Evolutionary conservation across 2,113 vertebrate genomes (phyloP), one percentile per base, ranked within the genome.

Genomic region (Procavia capensis): DNA sequence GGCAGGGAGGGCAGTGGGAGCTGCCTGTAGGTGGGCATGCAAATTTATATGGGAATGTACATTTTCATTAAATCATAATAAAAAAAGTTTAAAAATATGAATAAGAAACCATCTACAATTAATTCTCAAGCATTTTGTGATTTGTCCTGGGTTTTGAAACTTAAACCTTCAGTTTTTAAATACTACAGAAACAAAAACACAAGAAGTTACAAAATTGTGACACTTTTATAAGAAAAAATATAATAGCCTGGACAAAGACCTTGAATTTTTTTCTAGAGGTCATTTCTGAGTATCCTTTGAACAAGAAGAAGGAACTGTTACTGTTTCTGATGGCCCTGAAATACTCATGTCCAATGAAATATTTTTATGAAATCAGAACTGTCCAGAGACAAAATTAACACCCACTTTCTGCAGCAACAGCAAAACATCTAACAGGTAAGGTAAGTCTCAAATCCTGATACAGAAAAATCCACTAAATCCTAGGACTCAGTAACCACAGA

Each of bases 141-240:
- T 81, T 79, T 50, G 29, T 64, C 64, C 76, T 94, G 54, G 85
- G 39, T 10, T 96, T 85, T 61, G 61, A 66, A 90, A 59, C 43
- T 57, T 74, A 50, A 66, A 34, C 64, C 34, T 93, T 25, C 43
- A 36, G 34, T 41, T 43, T 93, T 80, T 70, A 86, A 80, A 70
- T 59, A 59, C 14, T 24, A 45, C 13, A 4, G 36, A 79, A 34
- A 14, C 43, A 54, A 43, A 92, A 41, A 57, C 2, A 43, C 43
- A 78, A 50, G 78, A 25, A 5, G 4, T 78, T 50, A 88, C 43
- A 39, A 80, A n/a, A 57, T 36, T 3, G 5, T 76, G 61, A 54
- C 11, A 66, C 39, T 94, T 68, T 5, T 82, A 6, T 14, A 47
- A 78, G 66, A 24, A n/a, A n/a, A 4, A 16, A 9, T 14, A 82